Evolutionary conservation across 2,888 invertebrate species (phyloP).

Genomic region (Clitarchus hookeri): DNA sequence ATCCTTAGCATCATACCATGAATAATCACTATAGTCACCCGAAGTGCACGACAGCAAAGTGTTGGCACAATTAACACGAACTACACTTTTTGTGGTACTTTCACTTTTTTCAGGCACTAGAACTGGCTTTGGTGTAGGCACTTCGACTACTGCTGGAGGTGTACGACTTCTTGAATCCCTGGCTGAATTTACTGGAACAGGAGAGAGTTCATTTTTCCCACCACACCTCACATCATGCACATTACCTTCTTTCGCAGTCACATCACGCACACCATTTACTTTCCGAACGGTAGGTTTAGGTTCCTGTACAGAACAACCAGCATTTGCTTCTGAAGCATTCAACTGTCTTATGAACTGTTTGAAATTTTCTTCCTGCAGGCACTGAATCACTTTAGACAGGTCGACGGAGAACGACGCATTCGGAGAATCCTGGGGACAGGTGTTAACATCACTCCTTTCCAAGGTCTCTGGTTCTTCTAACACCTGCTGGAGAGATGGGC

Average conservation of each 20-base stretch:
- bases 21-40: slow-evolving; percentile 39
- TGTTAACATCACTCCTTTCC: not conserved
- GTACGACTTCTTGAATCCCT: not conserved
- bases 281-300: not conserved
- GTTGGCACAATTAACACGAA: not conserved
- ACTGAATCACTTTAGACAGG: not conserved
- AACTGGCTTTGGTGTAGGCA: not conserved
- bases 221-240: not conserved
- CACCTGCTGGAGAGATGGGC: slow-evolving; percentile 1
- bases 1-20: slow-evolving; percentile 43
- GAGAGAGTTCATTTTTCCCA: not conserved
- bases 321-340: not conserved
- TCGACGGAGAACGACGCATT: not conserved
- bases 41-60: slow-evolving; percentile 34
- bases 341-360: not conserved
- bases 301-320: not conserved
- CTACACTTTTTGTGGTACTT: not conserved
- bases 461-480: not conserved
- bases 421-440: not conserved
- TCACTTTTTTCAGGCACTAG: not conserved
- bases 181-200: not conserved
- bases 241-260: not conserved
- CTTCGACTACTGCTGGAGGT: not conserved
- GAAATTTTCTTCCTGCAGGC: slow-evolving; percentile 1
- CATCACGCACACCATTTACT: not conserved